phyloP scores from a whole-genome alignment of 2,113 vertebrate genomes.

The Malurus alboscapulatus region DNA sequence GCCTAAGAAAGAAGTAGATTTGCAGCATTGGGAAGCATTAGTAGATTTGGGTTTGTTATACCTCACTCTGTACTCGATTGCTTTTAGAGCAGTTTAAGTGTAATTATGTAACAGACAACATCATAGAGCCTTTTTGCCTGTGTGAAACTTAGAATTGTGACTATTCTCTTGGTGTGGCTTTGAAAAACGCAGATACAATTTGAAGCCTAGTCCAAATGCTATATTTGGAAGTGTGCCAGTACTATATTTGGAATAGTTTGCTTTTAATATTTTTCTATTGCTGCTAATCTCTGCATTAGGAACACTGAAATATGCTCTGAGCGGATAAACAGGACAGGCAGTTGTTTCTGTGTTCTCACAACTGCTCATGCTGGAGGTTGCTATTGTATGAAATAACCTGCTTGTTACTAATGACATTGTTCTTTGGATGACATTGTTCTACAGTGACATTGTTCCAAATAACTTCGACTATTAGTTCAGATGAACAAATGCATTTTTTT shows the following conservation, averaged over 20 bases:
- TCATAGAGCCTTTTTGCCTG: neutral
- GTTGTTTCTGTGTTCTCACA: neutral
- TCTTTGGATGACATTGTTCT: neutral
- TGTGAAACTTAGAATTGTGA: neutral
- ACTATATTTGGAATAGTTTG: neutral
- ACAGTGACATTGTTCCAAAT: neutral
- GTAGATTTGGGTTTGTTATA: neutral
- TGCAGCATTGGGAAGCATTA: neutral
- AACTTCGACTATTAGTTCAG: neutral
- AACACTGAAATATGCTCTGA: neutral
- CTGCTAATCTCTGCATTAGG: neutral
- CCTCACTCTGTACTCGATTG: neutral
- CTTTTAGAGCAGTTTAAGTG: neutral
- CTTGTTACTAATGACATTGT: neutral
- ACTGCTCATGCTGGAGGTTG: neutral
- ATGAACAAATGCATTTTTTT: neutral
- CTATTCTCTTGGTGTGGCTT: neutral
- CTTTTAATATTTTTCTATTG: neutral
- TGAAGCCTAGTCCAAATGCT: neutral
- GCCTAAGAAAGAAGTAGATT: neutral
- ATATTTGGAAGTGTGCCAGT: neutral
- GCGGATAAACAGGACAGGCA: neutral
- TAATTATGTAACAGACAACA: neutral
- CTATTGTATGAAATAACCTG: neutral
- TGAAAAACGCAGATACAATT: neutral